Evolutionary conservation across 2,113 vertebrate species (phyloP).

Genomic region (Colaptes auratus): DNA sequence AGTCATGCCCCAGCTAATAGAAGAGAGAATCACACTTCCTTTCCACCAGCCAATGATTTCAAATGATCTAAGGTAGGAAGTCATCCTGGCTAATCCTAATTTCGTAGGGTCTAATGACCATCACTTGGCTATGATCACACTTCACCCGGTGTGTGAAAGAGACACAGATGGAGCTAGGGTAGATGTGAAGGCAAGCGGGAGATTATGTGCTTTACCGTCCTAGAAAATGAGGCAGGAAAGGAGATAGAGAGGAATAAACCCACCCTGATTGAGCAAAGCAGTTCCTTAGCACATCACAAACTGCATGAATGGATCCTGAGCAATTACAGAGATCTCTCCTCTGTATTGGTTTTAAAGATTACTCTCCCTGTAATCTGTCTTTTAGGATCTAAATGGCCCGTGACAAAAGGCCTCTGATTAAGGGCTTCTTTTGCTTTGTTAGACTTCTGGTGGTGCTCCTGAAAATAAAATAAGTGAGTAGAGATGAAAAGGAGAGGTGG

Average conservation of each 20-base stretch:
- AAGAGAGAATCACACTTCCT: conserved; percentile 29
- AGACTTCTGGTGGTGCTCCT: background rate
- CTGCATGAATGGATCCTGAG: background rate
- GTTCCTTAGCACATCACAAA: background rate
- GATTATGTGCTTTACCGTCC: conserved; percentile 12
- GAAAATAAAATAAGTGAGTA: conserved; percentile 40
- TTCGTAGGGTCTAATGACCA: conserved; percentile 57
- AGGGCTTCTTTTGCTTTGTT: conserved; percentile 17
- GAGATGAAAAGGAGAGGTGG: background rate
- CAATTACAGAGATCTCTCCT: background rate
- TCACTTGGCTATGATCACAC: conserved; percentile 58
- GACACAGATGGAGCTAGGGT: background rate
- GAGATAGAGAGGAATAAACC: background rate
- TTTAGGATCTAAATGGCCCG: conserved; percentile 47
- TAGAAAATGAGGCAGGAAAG: conserved; percentile 2
- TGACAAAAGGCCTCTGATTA: conserved; percentile 44
- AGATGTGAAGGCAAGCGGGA: background rate
- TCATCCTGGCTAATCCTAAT: conserved; percentile 54
- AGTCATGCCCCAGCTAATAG: background rate
- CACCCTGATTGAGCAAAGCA: background rate
- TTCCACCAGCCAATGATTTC: conserved; percentile 32
- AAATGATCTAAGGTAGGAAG: conserved; percentile 58
- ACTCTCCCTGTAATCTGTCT: conserved; percentile 20
- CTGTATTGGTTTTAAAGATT: conserved; percentile 32
- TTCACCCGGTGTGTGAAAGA: conserved; percentile 34